These are phyloP conservation scores for Corythaixoides concolor DNA, from an alignment of 2,113 vertebrate genomes.

Conservation along the genomic window DNA sequence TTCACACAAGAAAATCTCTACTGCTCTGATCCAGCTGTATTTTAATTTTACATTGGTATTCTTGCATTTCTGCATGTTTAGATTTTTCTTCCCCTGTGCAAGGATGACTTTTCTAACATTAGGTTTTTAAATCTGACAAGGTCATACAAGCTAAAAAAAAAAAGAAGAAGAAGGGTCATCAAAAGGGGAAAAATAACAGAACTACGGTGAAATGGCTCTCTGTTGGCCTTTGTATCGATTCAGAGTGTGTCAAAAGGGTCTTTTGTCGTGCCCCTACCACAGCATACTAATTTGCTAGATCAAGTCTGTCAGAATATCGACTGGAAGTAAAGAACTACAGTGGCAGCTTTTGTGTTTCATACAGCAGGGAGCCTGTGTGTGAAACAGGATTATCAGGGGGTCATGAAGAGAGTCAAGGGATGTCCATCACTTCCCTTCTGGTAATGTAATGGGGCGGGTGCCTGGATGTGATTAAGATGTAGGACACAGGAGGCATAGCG, in stretches of 20 bases:
- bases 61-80: slow-evolving; percentile 23
- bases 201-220: slow-evolving; percentile 85
- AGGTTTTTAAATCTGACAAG: slow-evolving; percentile 82
- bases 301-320: slow-evolving; percentile 98
- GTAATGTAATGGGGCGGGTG: slow-evolving; percentile 88
- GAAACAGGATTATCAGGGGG: slow-evolving; percentile 99
- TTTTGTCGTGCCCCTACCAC: slow-evolving; percentile 95
- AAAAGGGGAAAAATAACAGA: slow-evolving; percentile 83
- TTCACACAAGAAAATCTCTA: slow-evolving; percentile 2
- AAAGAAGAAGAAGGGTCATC: slow-evolving; percentile 78
- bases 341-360: slow-evolving; percentile 91
- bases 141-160: slow-evolving; percentile 72
- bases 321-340: slow-evolving; percentile 92
- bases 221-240: slow-evolving; percentile 94
- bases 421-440: slow-evolving; percentile 93
- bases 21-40: slow-evolving; percentile 28
- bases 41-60: slow-evolving; percentile 41
- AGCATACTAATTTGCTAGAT: slow-evolving; percentile 99
- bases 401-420: slow-evolving; percentile 95
- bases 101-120: slow-evolving; percentile 75
- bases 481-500: slow-evolving; percentile 80
- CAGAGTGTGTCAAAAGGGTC: slow-evolving; percentile 94
- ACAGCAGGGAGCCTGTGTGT: slow-evolving; percentile 95
- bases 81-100: slow-evolving; percentile 24
- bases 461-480: slow-evolving; percentile 92